Evolutionary conservation across 2,113 vertebrate species (phyloP).

Genomic region (Oreochromis niloticus): DNA sequence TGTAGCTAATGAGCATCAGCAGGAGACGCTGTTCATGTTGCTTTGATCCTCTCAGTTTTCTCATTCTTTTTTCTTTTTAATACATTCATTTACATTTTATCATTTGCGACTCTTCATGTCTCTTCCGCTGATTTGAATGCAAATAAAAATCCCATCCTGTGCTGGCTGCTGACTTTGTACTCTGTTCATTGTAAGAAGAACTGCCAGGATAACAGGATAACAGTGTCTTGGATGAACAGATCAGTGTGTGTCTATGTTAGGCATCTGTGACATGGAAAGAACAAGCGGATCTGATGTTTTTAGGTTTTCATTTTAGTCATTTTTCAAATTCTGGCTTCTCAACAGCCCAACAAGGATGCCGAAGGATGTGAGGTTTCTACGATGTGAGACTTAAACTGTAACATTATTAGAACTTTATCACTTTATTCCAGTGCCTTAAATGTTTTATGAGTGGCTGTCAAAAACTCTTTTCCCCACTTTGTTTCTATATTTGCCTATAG

Average conservation of each 20-base stretch:
- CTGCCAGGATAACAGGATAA: background rate
- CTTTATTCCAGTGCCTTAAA: background rate
- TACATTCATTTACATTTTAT: background rate
- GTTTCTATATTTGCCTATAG: background rate
- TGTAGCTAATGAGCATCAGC: conserved; percentile 31
- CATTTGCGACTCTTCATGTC: background rate
- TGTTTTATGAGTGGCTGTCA: background rate
- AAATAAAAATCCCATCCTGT: background rate
- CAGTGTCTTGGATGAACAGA: background rate
- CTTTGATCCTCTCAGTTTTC: conserved; percentile 39
- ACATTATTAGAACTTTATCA: background rate
- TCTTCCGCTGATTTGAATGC: background rate
- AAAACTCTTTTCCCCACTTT: background rate
- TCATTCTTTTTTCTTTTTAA: background rate
- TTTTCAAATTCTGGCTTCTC: background rate
- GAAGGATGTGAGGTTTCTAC: background rate
- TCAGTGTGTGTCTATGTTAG: background rate
- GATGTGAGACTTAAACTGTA: background rate
- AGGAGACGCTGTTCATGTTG: background rate
- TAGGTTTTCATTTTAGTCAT: background rate
- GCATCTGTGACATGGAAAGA: background rate
- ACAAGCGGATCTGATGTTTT: background rate
- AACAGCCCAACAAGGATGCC: background rate
- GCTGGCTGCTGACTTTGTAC: background rate
- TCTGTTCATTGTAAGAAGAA: background rate